A percentile compares a stretch with the other conserved stretches of the same genome.
Conservation (phyloP, 2,113 vertebrate genomes). For the Coregonus clupeaformis region DNA sequence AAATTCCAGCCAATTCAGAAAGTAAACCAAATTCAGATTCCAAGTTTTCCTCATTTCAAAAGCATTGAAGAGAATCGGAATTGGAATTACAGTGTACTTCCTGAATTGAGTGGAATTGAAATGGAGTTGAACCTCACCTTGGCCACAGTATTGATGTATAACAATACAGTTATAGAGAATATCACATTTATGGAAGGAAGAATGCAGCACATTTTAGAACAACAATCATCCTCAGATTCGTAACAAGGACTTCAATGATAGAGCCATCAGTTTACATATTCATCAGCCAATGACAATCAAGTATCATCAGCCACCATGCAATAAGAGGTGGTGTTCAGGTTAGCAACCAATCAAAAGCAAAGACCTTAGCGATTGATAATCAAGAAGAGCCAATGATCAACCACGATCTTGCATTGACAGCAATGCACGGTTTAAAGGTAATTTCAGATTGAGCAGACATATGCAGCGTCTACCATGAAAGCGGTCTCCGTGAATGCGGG, state of each 20-base stretch:
- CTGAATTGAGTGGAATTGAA: no score
- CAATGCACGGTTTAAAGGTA: no score
- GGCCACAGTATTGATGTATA: background rate
- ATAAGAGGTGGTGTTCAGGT: constrained; percentile 17
- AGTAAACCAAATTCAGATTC: no score
- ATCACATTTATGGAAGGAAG: background rate
- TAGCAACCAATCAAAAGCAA: constrained; percentile 14
- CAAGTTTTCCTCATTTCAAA: no score
- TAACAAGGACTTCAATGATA: no score
- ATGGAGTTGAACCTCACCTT: no score
- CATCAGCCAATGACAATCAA: constrained; percentile 60
- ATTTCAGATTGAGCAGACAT: background rate
- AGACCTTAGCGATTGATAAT: constrained; percentile 51
- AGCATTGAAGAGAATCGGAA: no score
- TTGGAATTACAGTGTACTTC: no score
- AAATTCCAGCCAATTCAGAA: background rate
- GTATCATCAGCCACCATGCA: constrained; percentile 25
- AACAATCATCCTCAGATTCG: background rate
- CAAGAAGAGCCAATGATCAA: constrained; percentile 30
- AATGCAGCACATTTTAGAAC: background rate
- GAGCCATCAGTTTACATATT: constrained; percentile 1
- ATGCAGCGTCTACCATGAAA: no score
- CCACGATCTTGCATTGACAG: background rate
- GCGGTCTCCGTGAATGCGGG: no score
- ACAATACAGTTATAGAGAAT: background rate